phyloP scores from a whole-genome alignment of 2,113 vertebrate species.

The Hypomesus transpacificus region DNA sequence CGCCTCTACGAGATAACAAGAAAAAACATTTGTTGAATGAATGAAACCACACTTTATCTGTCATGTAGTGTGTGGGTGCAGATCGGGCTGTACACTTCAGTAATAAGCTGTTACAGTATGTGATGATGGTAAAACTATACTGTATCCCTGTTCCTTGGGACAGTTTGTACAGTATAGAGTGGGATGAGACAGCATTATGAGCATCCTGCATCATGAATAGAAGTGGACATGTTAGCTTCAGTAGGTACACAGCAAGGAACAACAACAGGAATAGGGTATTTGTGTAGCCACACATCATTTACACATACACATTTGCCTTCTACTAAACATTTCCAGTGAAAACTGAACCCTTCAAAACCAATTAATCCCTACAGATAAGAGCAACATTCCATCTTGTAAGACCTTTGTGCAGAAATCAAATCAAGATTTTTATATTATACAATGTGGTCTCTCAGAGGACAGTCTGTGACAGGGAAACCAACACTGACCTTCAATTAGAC shows the following conservation, averaged over 20 bases:
- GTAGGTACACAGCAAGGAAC: no score
- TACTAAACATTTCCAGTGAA: neutral
- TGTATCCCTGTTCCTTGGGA: no score
- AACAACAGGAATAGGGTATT: no score
- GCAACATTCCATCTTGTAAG: conserved; percentile 41
- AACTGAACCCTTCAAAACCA: conserved; percentile 24
- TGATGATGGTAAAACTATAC: no score
- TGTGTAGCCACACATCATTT: neutral
- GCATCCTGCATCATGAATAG: no score
- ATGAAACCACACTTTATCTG: neutral
- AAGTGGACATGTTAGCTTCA: no score
- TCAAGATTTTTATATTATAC: conserved; percentile 52
- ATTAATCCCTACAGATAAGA: conserved; percentile 58
- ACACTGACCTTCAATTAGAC: conserved; percentile 92
- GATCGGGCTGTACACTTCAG: no score
- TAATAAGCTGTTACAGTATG: no score
- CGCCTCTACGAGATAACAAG: neutral
- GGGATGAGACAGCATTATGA: no score
- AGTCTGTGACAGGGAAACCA: conserved; percentile 77
- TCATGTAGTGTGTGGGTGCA: neutral
- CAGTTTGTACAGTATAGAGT: no score
- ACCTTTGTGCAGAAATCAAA: conserved; percentile 50
- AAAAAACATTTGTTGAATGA: neutral
- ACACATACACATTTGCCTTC: neutral
- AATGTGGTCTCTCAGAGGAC: conserved; percentile 53